These are phyloP conservation scores for Diachasmimorpha longicaudata DNA, from an alignment of 1,140 invertebrate species.

Conservation along the genomic window DNA sequence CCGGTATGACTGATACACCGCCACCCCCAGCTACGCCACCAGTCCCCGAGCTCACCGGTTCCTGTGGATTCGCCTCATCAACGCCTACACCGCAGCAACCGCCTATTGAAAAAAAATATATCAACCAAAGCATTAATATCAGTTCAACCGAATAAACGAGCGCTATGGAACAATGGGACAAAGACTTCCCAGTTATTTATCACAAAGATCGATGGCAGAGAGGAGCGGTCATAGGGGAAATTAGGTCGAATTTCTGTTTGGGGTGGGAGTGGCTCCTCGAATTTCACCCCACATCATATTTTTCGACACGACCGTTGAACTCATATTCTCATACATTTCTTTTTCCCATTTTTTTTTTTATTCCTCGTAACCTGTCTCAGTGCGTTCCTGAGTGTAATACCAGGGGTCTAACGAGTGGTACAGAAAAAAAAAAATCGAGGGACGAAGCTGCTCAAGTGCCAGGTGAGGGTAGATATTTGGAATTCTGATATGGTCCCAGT, in stretches of 20 bases:
- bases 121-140: neutral
- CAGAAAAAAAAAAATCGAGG: neutral
- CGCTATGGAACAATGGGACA: neutral
- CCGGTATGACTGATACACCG: slow-evolving; percentile 59
- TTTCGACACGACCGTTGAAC: slow-evolving; percentile 19
- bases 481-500: neutral
- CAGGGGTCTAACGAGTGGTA: neutral
- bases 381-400: neutral
- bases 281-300: slow-evolving; percentile 26
- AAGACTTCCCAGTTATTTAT: neutral
- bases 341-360: slow-evolving; percentile 2
- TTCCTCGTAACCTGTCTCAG: neutral
- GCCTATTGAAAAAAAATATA: slow-evolving; percentile 39
- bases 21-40: slow-evolving; percentile 46
- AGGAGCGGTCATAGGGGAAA: slow-evolving; percentile 31
- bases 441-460: slow-evolving; percentile 47
- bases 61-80: slow-evolving; percentile 44
- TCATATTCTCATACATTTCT: neutral
- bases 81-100: slow-evolving; percentile 55
- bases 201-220: slow-evolving; percentile 2
- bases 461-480: slow-evolving; percentile 39
- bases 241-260: slow-evolving; percentile 26
- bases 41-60: slow-evolving; percentile 41
- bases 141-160: neutral
- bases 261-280: slow-evolving; percentile 18